A percentile compares a stretch with the other conserved stretches of the same genome.
These are phyloP conservation scores for Megathymus violae DNA, from an alignment of 1,140 invertebrate genomes.

Conservation along the genomic window DNA sequence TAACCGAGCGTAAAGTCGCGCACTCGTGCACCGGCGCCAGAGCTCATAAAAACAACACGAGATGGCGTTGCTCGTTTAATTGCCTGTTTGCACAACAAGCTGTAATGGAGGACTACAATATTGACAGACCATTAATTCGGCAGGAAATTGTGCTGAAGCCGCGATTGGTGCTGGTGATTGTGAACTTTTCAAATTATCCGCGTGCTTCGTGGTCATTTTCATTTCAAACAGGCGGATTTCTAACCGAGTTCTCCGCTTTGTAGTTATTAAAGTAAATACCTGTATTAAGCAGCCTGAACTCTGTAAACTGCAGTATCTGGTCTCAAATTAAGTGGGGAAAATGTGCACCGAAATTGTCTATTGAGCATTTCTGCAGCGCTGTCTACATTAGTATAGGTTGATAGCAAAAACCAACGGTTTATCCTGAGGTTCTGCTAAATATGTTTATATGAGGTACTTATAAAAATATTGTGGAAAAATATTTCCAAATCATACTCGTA, in stretches of 20 bases:
- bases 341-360: slow-evolving; percentile 6
- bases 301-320: slow-evolving; percentile 25
- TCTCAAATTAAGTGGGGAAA: slow-evolving; percentile 2
- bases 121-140: slow-evolving; percentile 83
- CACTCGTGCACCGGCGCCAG: slow-evolving; percentile 48
- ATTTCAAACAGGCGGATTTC: slow-evolving; percentile 61
- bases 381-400: neutral
- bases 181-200: slow-evolving; percentile 82
- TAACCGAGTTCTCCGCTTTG: slow-evolving; percentile 29
- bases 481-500: too few relatives aligned
- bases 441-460: too few relatives aligned
- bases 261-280: slow-evolving; percentile 37
- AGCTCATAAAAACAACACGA: slow-evolving; percentile 65
- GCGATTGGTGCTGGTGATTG: slow-evolving; percentile 76
- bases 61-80: slow-evolving; percentile 76
- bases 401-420: too few relatives aligned
- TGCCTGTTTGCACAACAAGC: slow-evolving; percentile 74
- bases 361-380: slow-evolving; percentile 16
- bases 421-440: too few relatives aligned
- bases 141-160: slow-evolving; percentile 81
- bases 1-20: slow-evolving; percentile 17
- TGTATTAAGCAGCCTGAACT: slow-evolving; percentile 51
- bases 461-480: too few relatives aligned
- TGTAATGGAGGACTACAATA: slow-evolving; percentile 81
- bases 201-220: slow-evolving; percentile 69